Evolutionary conservation across 2,113 vertebrate species (phyloP).

Genomic region (Antigone vipio): DNA sequence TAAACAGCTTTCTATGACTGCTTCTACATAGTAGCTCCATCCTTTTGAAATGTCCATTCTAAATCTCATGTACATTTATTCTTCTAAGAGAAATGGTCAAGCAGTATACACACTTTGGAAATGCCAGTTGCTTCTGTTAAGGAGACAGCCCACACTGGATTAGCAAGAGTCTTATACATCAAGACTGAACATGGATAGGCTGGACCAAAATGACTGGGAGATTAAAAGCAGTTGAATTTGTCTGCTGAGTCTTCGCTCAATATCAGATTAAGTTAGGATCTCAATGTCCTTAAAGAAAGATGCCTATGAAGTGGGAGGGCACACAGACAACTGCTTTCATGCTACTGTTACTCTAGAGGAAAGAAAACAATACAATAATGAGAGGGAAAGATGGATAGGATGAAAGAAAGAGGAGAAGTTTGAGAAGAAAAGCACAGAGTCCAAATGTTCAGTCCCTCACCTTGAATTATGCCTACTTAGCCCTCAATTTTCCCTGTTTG

Average conservation of each 20-base stretch:
- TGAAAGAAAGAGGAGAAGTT: background rate
- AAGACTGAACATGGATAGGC: background rate
- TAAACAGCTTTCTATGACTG: background rate
- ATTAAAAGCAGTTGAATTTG: background rate
- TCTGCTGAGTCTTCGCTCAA: background rate
- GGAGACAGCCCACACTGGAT: background rate
- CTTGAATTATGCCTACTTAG: background rate
- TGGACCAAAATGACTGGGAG: background rate
- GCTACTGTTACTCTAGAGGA: background rate
- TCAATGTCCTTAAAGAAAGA: background rate
- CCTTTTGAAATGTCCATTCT: background rate
- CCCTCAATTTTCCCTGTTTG: background rate
- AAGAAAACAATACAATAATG: background rate
- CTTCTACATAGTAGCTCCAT: background rate
- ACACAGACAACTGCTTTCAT: background rate
- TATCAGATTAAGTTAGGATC: background rate
- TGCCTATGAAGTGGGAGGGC: background rate
- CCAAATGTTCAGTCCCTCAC: background rate
- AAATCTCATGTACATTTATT: background rate
- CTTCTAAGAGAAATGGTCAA: background rate
- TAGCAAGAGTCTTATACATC: background rate
- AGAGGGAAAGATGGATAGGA: background rate
- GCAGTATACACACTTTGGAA: background rate
- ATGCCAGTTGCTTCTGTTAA: background rate
- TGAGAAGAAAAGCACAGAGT: background rate